phyloP scores from a whole-genome alignment of 1,140 invertebrate genomes.

The Coenobita brevimanus region DNA sequence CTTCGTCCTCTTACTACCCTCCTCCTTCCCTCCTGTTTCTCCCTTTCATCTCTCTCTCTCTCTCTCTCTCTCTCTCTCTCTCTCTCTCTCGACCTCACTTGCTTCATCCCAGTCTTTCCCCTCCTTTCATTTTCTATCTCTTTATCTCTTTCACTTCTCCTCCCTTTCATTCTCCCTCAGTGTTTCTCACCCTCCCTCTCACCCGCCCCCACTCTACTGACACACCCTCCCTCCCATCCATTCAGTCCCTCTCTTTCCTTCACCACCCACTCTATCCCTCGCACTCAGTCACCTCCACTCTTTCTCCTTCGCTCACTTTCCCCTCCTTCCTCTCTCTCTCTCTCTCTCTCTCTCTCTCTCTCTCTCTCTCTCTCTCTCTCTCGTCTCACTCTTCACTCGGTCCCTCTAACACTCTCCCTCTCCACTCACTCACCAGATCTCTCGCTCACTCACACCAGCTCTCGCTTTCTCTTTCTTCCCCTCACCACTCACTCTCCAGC shows the following conservation, averaged over 20 bases:
- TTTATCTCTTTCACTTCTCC: too few species aligned
- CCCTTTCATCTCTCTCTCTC: too few species aligned
- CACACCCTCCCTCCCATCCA: too few species aligned
- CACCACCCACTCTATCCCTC: background rate
- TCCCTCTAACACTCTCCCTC: background rate
- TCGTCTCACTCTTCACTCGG: background rate
- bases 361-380: background rate
- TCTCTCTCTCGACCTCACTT: too few species aligned
- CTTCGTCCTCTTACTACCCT: too few species aligned
- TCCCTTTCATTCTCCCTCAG: too few species aligned
- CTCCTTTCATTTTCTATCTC: too few species aligned
- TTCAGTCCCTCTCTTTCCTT: background rate
- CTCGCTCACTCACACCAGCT: background rate
- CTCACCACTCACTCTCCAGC: background rate
- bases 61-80: too few species aligned
- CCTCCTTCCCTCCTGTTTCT: too few species aligned
- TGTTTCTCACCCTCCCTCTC: too few species aligned
- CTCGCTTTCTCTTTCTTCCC: background rate
- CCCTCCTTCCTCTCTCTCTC: background rate
- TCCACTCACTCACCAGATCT: background rate
- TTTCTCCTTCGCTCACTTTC: background rate
- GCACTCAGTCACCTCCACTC: background rate
- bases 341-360: background rate
- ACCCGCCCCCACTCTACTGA: too few species aligned
- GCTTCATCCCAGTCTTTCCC: too few species aligned